Conservation (phyloP, 2,113 vertebrate species). For the Fregata magnificens region DNA sequence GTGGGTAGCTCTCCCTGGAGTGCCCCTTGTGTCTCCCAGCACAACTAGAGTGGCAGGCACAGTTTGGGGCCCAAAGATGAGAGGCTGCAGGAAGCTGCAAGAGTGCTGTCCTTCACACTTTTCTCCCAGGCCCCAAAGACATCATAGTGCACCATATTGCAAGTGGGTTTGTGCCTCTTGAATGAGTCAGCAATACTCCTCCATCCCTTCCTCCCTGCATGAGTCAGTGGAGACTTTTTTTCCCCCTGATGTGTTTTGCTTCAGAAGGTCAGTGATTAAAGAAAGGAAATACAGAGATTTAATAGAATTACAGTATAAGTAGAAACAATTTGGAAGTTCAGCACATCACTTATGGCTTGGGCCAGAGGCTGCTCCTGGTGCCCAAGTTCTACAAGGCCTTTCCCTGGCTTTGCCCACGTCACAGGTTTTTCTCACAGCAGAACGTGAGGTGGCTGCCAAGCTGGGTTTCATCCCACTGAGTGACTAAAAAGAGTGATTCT, state of each 20-base stretch:
- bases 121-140: background rate
- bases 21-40: background rate
- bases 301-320: background rate
- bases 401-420: background rate
- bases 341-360: background rate
- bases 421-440: background rate
- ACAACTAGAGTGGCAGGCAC: background rate
- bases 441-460: background rate
- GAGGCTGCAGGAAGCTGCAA: background rate
- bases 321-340: background rate
- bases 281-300: background rate
- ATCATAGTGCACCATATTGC: background rate
- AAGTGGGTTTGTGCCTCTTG: conserved; percentile 22
- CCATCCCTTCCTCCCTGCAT: background rate
- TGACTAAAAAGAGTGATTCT: background rate
- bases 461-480: background rate
- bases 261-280: background rate
- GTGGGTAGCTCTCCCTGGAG: background rate
- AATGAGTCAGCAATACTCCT: conserved; percentile 49
- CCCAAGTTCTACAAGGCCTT: background rate
- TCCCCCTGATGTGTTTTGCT: background rate
- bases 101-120: background rate
- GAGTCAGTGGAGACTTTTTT: conserved; percentile 11
- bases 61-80: background rate
- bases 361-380: background rate